Evolutionary conservation across 2,888 invertebrate species (phyloP).

Genomic region (Melanargia galathea): DNA sequence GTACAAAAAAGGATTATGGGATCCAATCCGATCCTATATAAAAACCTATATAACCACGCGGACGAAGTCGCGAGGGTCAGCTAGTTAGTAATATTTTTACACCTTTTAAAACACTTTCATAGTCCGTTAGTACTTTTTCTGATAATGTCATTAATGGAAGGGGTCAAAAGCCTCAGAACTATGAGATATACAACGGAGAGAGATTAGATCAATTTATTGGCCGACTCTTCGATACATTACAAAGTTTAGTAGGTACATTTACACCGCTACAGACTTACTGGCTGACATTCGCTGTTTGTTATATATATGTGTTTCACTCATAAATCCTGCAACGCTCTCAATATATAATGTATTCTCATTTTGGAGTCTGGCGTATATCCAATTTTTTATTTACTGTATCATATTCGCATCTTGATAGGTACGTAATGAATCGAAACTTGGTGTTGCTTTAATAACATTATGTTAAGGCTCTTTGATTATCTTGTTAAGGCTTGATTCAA

Average conservation of each 20-base stretch:
- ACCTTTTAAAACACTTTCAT: too few relatives aligned
- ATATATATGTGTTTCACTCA: not conserved
- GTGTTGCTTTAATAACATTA: too few relatives aligned
- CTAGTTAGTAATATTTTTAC: too few relatives aligned
- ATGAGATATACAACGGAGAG: not conserved
- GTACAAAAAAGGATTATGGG: too few relatives aligned
- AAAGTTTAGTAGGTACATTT: not conserved
- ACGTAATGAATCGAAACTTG: not conserved
- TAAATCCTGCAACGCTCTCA: not conserved
- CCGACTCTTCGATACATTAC: not conserved
- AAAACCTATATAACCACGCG: too few relatives aligned
- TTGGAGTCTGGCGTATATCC: slow-evolving; percentile 32
- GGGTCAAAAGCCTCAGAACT: not conserved
- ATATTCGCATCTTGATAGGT: not conserved
- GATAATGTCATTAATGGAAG: not conserved
- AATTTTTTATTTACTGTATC: slow-evolving; percentile 24
- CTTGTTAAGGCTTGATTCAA: too few relatives aligned
- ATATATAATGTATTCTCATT: slow-evolving; percentile 30
- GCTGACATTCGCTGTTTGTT: not conserved
- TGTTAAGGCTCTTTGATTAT: too few relatives aligned
- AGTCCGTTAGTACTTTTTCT: too few relatives aligned
- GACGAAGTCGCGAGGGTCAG: too few relatives aligned
- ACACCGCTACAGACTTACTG: not conserved
- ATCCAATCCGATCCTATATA: too few relatives aligned
- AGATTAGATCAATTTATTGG: not conserved